These are phyloP conservation scores for Anolis apletophallus DNA, from an alignment of 2,797 vertebrate genomes.

Conservation along the genomic window DNA sequence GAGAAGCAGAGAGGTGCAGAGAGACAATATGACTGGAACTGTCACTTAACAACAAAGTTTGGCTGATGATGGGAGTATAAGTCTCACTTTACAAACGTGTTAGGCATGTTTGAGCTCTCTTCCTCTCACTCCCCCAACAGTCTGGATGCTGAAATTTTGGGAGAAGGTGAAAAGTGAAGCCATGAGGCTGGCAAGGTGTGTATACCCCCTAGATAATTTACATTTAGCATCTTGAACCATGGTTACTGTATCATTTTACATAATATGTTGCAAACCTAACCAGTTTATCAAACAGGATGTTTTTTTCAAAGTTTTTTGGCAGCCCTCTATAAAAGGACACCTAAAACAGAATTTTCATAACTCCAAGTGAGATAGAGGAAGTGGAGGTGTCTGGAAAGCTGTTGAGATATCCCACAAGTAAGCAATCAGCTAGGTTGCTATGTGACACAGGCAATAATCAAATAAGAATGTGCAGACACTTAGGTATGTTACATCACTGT, in stretches of 20 bases:
- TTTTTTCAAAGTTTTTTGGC: background rate
- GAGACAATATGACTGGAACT: conserved; percentile 32
- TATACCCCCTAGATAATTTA: background rate
- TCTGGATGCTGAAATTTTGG: conserved; percentile 40
- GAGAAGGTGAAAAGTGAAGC: conserved; percentile 24
- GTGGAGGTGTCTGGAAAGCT: no score
- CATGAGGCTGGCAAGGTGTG: background rate
- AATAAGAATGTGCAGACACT: background rate
- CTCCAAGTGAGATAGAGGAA: no score
- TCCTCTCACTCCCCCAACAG: conserved; percentile 30
- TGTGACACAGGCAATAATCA: background rate
- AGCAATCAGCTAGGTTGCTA: no score
- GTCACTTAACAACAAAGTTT: conserved; percentile 46
- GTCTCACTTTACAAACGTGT: conserved; percentile 29
- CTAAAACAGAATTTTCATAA: no score
- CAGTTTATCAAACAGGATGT: background rate
- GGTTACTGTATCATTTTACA: background rate
- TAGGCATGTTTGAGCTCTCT: background rate
- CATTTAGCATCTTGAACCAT: background rate
- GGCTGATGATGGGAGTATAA: conserved; percentile 52
- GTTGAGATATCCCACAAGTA: no score
- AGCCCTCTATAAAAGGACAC: background rate
- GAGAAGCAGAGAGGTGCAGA: background rate
- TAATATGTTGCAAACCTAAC: background rate
- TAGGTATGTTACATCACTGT: no score